Evolutionary conservation across 2,113 vertebrate species (phyloP).

Genomic region (Progne subis): DNA sequence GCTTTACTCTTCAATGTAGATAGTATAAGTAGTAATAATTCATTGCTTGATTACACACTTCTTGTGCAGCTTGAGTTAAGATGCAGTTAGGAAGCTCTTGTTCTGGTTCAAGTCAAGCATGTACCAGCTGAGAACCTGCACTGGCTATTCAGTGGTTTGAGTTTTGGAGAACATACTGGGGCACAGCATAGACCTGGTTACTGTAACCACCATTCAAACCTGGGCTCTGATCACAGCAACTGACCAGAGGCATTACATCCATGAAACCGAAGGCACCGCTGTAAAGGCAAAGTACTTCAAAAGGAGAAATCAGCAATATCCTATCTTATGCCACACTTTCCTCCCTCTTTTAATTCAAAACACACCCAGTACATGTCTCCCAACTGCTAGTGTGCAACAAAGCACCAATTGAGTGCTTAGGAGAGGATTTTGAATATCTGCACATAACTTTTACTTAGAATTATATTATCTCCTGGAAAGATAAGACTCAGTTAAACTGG

Average conservation of each 20-base stretch:
- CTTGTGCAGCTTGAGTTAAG: background rate
- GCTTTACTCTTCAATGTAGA: background rate
- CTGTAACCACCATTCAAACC: background rate
- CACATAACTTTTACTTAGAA: background rate
- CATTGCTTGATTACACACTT: background rate
- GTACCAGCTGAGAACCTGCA: background rate
- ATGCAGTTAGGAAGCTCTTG: background rate
- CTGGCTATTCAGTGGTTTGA: background rate
- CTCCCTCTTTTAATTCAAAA: background rate
- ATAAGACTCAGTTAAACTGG: background rate
- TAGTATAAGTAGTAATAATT: background rate
- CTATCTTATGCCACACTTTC: background rate
- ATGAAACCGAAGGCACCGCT: conserved; percentile 37
- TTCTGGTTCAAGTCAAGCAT: background rate
- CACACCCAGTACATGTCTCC: background rate
- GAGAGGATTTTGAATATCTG: background rate
- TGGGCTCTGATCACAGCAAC: background rate
- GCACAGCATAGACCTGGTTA: background rate
- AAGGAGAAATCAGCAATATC: background rate
- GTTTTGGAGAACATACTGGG: background rate
- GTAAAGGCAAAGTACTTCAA: conserved; percentile 22
- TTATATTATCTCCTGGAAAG: background rate
- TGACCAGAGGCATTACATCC: background rate
- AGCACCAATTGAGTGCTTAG: background rate
- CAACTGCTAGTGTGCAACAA: background rate